phyloP scores from a whole-genome alignment of 2,797 vertebrate species.

The Austrolebias charrua region DNA sequence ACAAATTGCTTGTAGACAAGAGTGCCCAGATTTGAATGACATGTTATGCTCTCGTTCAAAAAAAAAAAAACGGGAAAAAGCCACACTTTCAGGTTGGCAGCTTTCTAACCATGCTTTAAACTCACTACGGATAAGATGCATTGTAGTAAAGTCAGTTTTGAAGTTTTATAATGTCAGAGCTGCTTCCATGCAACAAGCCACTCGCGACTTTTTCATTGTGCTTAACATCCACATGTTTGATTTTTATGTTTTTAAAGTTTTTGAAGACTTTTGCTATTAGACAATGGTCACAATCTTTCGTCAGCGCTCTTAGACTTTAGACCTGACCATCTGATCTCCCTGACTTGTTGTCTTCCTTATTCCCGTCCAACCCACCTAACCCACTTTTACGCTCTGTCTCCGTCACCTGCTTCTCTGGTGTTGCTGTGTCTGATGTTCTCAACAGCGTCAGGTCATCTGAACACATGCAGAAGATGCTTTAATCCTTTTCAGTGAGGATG shows the following conservation, averaged over 20 bases:
- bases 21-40: conserved; percentile 68
- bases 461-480: conserved; percentile 24
- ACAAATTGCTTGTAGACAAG: conserved; percentile 73
- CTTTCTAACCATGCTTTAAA: conserved; percentile 47
- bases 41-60: conserved; percentile 59
- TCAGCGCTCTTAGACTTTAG: conserved; percentile 71
- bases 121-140: conserved; percentile 22
- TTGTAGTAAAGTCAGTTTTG: conserved; percentile 22
- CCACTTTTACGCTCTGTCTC: conserved; percentile 56
- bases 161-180: conserved; percentile 5
- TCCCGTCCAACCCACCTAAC: conserved; percentile 4
- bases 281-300: conserved; percentile 55
- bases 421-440: conserved; percentile 19
- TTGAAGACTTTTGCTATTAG: conserved; percentile 67
- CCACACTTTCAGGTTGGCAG: conserved; percentile 51
- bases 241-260: conserved; percentile 29
- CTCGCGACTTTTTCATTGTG: neutral
- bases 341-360: too few species aligned
- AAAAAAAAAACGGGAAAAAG: conserved; percentile 5
- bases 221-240: too few species aligned
- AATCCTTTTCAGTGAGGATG: conserved; percentile 21
- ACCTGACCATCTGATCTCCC: conserved; percentile 46
- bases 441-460: conserved; percentile 9
- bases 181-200: neutral
- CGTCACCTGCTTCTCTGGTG: conserved; percentile 28